These are phyloP conservation scores for Indri indri DNA, from an alignment of 2,113 vertebrate genomes.

Conservation along the genomic window DNA sequence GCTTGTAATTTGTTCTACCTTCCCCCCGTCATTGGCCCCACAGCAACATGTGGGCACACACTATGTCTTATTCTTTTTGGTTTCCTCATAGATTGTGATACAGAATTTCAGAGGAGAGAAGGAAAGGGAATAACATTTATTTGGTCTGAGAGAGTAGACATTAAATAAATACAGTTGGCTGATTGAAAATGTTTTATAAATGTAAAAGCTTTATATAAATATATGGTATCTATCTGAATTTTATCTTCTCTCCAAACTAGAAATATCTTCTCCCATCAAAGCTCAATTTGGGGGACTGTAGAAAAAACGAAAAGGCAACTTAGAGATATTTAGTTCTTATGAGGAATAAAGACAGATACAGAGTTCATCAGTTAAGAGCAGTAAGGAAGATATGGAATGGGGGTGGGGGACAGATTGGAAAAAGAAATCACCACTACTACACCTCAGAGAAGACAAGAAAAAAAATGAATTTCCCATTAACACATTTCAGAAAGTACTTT, in stretches of 20 bases:
- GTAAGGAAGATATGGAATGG: not conserved
- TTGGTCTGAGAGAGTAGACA: conserved; percentile 52
- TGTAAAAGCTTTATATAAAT: conserved; percentile 61
- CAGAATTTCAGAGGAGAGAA: conserved; percentile 46
- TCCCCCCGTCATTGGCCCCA: not conserved
- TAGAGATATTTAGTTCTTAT: conserved; percentile 47
- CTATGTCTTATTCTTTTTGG: not conserved
- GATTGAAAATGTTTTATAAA: conserved; percentile 60
- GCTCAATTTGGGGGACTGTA: conserved; percentile 42
- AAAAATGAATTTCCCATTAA: conserved; percentile 71
- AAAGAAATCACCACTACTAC: conserved; percentile 52
- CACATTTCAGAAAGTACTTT: conserved; percentile 71
- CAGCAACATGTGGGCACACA: not conserved
- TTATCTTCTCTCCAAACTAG: conserved; percentile 65
- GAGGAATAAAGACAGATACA: conserved; percentile 35
- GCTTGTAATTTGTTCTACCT: not conserved
- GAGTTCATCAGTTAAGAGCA: conserved; percentile 37
- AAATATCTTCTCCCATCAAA: conserved; percentile 66
- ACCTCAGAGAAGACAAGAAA: conserved; percentile 48
- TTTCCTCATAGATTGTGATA: not conserved
- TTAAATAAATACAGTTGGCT: conserved; percentile 59
- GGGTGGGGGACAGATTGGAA: not conserved
- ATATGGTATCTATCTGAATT: conserved; percentile 54
- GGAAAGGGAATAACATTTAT: conserved; percentile 46
- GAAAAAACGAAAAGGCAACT: conserved; percentile 58